Percentiles rank a stretch among this genome's conserved stretches.
These are phyloP conservation scores for Neelides folsomi DNA, from an alignment of 2,888 invertebrate genomes.

Conservation along the genomic window DNA sequence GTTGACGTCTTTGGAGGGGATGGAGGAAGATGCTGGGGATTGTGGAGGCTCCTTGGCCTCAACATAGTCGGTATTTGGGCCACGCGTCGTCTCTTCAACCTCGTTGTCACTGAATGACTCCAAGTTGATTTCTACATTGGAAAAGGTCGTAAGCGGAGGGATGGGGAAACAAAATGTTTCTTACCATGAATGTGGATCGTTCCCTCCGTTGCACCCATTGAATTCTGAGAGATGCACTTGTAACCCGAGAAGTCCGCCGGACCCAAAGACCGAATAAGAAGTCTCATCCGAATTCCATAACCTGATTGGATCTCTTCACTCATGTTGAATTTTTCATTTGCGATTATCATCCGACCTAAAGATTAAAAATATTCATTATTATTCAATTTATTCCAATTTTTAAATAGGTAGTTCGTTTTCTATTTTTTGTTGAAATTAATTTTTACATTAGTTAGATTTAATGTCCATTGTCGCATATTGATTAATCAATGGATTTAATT, in stretches of 20 bases:
- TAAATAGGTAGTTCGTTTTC: no score
- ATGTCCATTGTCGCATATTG: no score
- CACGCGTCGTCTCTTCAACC: no score
- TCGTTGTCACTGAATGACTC: not conserved
- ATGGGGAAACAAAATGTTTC: slow-evolving; percentile 35
- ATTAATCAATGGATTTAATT: no score
- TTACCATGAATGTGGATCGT: slow-evolving; percentile 77
- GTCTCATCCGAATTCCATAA: slow-evolving; percentile 30
- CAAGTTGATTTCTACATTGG: not conserved
- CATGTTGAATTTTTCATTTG: slow-evolving; percentile 72
- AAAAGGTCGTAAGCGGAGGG: no score
- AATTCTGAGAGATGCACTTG: slow-evolving; percentile 84
- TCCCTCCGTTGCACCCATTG: slow-evolving; percentile 79
- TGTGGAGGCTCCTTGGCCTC: no score
- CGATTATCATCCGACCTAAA: slow-evolving; percentile 80
- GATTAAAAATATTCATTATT: slow-evolving; percentile 18
- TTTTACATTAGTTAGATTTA: no score
- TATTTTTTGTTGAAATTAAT: no score
- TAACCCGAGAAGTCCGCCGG: slow-evolving; percentile 46
- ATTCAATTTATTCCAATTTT: no score
- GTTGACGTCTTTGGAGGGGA: no score
- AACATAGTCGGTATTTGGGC: no score
- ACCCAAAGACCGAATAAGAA: slow-evolving; percentile 23
- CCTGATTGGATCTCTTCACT: slow-evolving; percentile 43
- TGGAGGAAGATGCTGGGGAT: no score